Evolutionary conservation across 2,797 vertebrate genomes (phyloP).

Genomic region (Neostethus bicornis): DNA sequence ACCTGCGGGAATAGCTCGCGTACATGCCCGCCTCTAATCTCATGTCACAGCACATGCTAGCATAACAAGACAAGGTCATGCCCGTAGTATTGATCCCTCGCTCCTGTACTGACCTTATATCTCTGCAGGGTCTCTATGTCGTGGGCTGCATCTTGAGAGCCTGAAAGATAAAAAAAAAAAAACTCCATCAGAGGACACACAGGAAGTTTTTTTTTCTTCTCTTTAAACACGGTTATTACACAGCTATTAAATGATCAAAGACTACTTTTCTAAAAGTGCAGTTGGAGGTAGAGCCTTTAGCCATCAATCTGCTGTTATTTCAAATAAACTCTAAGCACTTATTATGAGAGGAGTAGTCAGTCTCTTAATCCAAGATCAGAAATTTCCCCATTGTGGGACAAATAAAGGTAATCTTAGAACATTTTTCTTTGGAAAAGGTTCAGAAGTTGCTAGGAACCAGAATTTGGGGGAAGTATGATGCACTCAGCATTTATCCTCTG

Average conservation of each 20-base stretch:
- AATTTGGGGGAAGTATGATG: no score
- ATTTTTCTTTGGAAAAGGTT: no score
- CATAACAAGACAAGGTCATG: constrained; percentile 39
- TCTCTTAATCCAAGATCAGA: no score
- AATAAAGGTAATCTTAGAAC: no score
- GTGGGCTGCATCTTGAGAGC: constrained; percentile 93
- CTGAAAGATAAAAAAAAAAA: constrained; percentile 74
- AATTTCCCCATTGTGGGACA: no score
- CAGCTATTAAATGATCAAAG: not conserved
- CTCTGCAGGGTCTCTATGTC: constrained; percentile 86
- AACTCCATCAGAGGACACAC: constrained; percentile 35
- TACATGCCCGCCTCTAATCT: constrained; percentile 43
- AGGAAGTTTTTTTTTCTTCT: constrained; percentile 7
- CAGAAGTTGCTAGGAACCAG: no score
- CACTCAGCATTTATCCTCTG: no score
- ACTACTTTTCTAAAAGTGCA: not conserved
- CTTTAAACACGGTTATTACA: constrained; percentile 1
- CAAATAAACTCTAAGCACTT: no score
- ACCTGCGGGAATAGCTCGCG: constrained; percentile 13
- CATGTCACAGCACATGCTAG: constrained; percentile 46
- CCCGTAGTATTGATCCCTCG: constrained; percentile 41
- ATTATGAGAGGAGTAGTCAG: no score
- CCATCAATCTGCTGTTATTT: no score
- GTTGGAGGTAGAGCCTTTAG: no score
- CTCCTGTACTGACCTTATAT: constrained; percentile 80